Evolutionary conservation across 2,113 vertebrate genomes (phyloP).

Genomic region (Ctenomys sociabilis): DNA sequence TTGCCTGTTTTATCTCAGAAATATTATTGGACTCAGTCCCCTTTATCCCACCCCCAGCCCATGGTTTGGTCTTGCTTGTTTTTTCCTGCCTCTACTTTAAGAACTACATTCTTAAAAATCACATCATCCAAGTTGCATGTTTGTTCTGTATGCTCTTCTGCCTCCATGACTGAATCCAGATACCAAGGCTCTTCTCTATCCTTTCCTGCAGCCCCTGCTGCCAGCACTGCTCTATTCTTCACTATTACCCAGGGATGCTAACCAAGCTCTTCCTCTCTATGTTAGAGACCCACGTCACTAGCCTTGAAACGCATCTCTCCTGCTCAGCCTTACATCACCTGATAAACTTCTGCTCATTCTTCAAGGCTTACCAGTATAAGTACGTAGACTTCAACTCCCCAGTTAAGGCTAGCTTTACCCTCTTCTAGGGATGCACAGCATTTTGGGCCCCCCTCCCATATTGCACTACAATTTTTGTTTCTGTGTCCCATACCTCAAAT

Average conservation of each 20-base stretch:
- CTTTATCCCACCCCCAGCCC: neutral
- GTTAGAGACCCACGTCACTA: neutral
- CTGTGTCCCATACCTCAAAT: neutral
- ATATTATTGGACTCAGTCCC: neutral
- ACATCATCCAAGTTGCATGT: neutral
- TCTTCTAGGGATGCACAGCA: neutral
- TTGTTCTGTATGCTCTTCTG: neutral
- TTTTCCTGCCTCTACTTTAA: neutral
- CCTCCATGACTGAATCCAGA: neutral
- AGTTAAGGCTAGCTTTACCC: neutral
- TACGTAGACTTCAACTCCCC: neutral
- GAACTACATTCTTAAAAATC: slow-evolving; percentile 36
- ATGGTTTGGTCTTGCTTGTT: neutral
- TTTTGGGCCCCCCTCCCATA: neutral
- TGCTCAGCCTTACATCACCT: neutral
- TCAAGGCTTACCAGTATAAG: neutral
- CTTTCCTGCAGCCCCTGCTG: rapidly evolving
- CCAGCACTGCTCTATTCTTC: neutral
- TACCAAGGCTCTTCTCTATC: neutral
- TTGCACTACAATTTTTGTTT: neutral
- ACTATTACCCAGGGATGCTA: neutral
- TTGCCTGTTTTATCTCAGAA: neutral
- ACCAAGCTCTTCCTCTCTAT: neutral
- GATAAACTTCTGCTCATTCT: neutral
- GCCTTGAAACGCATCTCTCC: neutral